Conservation (phyloP, 2,113 vertebrate species). For the Isurus oxyrinchus region DNA sequence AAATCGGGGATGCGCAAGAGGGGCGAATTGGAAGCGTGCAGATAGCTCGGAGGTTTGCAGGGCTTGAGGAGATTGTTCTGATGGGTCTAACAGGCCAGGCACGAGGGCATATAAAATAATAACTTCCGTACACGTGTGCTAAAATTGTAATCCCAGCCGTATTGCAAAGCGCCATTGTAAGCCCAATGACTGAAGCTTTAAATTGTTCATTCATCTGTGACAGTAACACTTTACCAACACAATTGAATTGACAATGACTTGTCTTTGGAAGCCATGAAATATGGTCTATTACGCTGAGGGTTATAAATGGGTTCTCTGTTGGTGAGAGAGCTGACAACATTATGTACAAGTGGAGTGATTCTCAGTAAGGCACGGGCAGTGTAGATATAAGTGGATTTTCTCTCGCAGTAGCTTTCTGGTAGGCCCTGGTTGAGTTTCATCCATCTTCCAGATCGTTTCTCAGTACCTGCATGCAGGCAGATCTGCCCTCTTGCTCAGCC, state of each 20-base stretch:
- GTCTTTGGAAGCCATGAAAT: not conserved
- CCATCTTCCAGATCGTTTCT: not conserved
- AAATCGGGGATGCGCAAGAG: not conserved
- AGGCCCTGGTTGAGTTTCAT: not conserved
- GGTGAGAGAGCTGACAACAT: not conserved
- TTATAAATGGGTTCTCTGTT: not conserved
- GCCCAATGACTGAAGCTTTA: not conserved
- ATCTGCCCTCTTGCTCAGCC: too few species aligned
- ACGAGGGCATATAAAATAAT: not conserved
- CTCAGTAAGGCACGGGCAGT: not conserved
- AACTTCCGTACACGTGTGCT: not conserved
- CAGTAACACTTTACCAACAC: not conserved
- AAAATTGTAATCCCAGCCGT: not conserved
- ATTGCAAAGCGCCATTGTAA: not conserved
- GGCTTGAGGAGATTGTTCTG: not conserved
- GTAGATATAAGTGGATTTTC: not conserved
- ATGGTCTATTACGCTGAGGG: not conserved
- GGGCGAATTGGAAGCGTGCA: not conserved
- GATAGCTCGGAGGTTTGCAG: not conserved
- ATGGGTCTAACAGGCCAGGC: not conserved
- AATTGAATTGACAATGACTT: not conserved
- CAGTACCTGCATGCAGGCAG: not conserved
- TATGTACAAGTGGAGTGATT: not conserved
- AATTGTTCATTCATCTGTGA: conserved; percentile 1
- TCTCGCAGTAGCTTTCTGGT: not conserved